Evolutionary conservation across 2,888 invertebrate species (phyloP).

Genomic region (Stomorhina lunata): DNA sequence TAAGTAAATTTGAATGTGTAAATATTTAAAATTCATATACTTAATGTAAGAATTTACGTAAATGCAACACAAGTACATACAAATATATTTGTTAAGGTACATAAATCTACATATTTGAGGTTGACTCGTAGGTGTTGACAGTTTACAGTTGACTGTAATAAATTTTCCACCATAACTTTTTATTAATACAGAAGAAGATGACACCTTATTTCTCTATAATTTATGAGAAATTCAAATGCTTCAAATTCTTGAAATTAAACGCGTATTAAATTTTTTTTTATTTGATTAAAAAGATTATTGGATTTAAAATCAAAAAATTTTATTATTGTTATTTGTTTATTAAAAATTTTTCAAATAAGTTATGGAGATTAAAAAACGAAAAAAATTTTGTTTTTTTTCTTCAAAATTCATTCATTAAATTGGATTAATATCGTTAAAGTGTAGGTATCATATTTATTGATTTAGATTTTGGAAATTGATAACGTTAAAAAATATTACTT

Average conservation of each 20-base stretch:
- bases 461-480: neutral
- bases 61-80: neutral
- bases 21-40: neutral
- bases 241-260: constrained; percentile 18
- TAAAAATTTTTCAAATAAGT: constrained; percentile 17
- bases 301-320: too few relatives aligned
- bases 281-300: too few relatives aligned
- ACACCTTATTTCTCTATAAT: constrained; percentile 19
- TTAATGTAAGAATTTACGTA: neutral
- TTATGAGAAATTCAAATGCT: constrained; percentile 20
- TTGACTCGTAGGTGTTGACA: neutral
- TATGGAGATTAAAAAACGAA: constrained; percentile 9
- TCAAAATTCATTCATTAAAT: neutral
- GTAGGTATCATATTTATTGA: constrained; percentile 26
- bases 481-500: neutral
- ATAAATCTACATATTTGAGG: too few relatives aligned
- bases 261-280: neutral
- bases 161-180: neutral
- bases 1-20: neutral
- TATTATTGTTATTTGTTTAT: too few relatives aligned
- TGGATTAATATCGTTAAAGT: neutral
- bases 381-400: constrained; percentile 21
- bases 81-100: neutral
- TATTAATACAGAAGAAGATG: neutral
- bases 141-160: neutral